These are phyloP conservation scores for Nymphicus hollandicus DNA, from an alignment of 2,113 vertebrate species.

Conservation along the genomic window DNA sequence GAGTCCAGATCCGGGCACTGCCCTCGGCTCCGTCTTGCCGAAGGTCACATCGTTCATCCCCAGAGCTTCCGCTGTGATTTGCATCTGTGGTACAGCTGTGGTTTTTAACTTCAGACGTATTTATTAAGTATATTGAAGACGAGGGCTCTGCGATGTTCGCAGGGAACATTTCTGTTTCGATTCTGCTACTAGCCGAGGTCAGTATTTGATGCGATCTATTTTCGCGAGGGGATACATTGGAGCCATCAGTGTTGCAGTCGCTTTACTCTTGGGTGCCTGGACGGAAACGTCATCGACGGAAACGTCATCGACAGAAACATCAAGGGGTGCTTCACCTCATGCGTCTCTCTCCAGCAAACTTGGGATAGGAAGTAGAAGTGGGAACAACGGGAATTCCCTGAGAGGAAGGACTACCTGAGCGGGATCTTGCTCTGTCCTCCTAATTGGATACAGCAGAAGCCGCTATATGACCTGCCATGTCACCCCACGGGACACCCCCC, in stretches of 20 bases:
- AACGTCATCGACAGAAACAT: background rate
- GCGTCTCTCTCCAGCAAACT: background rate
- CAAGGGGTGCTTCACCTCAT: background rate
- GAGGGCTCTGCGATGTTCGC: background rate
- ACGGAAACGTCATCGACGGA: background rate
- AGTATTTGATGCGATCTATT: background rate
- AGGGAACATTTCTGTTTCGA: background rate
- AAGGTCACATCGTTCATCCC: background rate
- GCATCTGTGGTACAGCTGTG: background rate
- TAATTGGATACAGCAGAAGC: background rate
- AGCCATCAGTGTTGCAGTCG: background rate
- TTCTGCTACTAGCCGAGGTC: background rate
- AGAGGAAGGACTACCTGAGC: background rate
- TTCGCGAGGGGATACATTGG: background rate
- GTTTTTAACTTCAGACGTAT: background rate
- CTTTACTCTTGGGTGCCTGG: background rate
- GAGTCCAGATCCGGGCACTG: background rate
- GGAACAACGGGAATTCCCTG: background rate
- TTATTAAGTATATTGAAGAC: background rate
- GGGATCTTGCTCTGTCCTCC: background rate
- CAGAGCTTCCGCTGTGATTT: background rate
- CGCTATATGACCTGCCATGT: background rate
- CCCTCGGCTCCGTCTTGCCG: background rate
- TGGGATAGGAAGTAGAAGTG: background rate
- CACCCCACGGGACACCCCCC: background rate